phyloP scores from a whole-genome alignment of 2,113 vertebrate genomes.

The Corvus hawaiiensis region DNA sequence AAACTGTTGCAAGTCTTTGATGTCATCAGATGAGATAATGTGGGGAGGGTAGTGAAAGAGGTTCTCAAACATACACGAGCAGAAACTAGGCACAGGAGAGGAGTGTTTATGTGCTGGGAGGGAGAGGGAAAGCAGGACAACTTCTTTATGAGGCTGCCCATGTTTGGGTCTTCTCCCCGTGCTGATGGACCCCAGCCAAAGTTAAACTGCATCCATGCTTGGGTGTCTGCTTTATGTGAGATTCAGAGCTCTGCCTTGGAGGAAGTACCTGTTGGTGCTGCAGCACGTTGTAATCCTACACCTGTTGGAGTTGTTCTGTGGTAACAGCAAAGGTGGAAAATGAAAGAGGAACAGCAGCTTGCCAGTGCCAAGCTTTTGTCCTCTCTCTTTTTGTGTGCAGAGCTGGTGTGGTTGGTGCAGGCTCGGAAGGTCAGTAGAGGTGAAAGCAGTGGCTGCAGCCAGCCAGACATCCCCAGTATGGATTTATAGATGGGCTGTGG shows the following conservation, averaged over 20 bases:
- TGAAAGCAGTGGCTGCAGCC: neutral
- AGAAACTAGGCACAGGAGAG: neutral
- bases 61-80: neutral
- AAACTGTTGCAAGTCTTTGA: neutral
- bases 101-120: neutral
- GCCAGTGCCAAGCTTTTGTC: neutral
- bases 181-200: neutral
- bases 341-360: neutral
- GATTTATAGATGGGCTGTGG: constrained; percentile 56
- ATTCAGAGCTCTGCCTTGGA: neutral
- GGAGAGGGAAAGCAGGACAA: neutral
- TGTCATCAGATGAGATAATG: neutral
- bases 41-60: neutral
- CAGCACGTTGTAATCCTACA: fast-evolving
- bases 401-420: neutral
- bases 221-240: neutral
- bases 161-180: neutral
- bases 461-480: constrained; percentile 12
- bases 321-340: neutral
- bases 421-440: neutral
- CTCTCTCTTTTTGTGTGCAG: neutral
- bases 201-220: neutral
- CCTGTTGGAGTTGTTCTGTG: neutral
- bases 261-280: neutral
- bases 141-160: neutral